These are phyloP conservation scores for Tapirus indicus DNA, from an alignment of 2,797 vertebrate genomes.

Conservation along the genomic window DNA sequence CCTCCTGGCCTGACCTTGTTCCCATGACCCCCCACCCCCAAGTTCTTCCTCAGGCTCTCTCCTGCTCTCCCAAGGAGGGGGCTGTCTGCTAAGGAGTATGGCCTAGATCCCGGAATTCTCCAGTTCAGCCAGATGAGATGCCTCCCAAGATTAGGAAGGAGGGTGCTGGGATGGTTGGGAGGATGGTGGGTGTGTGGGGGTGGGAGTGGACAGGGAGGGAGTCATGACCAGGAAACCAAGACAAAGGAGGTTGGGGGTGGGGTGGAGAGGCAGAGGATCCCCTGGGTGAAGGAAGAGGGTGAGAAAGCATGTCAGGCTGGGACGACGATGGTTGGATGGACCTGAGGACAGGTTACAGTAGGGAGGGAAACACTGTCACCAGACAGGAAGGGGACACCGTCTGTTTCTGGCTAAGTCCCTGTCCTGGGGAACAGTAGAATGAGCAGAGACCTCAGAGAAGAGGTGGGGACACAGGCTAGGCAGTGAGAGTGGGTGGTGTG, in stretches of 20 bases:
- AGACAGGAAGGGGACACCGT: not conserved
- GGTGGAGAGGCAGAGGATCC: conserved; percentile 18
- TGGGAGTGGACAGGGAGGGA: conserved; percentile 29
- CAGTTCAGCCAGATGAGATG: conserved; percentile 79
- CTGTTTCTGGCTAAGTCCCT: not conserved
- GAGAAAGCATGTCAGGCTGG: not conserved
- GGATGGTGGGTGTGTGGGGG: conserved; percentile 27
- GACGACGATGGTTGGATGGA: not conserved
- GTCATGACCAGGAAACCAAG: not conserved
- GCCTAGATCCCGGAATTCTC: conserved; percentile 82
- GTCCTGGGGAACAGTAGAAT: not conserved
- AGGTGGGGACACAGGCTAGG: not conserved
- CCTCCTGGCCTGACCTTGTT: conserved; percentile 64
- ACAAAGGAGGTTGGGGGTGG: conserved; percentile 30
- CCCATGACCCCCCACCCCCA: not conserved
- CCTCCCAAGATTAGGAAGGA: conserved; percentile 79
- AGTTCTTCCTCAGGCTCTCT: conserved; percentile 60
- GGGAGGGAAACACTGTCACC: not conserved
- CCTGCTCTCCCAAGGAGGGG: conserved; percentile 61
- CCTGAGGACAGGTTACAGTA: not conserved
- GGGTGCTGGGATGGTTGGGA: conserved; percentile 59
- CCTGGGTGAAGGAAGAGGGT: not conserved
- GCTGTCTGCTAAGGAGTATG: conserved; percentile 67
- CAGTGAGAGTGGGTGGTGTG: not conserved
- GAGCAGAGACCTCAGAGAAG: not conserved